phyloP scores from a whole-genome alignment of 2,113 vertebrate genomes.

The Eubucco bourcierii region DNA sequence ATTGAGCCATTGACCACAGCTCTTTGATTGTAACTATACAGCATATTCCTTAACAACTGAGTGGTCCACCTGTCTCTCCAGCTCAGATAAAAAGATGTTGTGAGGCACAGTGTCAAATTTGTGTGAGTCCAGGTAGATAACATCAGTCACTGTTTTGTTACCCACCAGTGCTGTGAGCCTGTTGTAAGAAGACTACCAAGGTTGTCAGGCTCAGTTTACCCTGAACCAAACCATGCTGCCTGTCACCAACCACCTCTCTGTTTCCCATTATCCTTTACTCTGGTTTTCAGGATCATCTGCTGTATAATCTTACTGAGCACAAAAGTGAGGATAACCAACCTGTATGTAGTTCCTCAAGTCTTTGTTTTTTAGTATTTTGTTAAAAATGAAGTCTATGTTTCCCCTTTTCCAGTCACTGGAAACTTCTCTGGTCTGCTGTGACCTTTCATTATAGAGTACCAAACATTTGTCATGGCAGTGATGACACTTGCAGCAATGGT shows the following conservation, averaged over 20 bases:
- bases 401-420: background rate
- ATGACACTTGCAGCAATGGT: background rate
- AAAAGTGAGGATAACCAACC: background rate
- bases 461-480: background rate
- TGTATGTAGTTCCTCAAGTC: background rate
- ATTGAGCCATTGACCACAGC: background rate
- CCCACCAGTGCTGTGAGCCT: background rate
- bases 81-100: background rate
- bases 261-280: background rate
- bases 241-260: background rate
- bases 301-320: background rate
- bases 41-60: background rate
- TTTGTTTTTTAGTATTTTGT: background rate
- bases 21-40: background rate
- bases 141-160: background rate
- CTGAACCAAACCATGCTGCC: background rate
- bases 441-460: background rate
- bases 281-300: background rate
- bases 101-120: background rate
- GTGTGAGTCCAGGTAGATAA: background rate
- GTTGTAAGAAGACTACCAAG: background rate
- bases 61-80: background rate
- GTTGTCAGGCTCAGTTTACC: background rate
- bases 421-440: background rate
- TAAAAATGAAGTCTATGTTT: background rate